A percentile compares a stretch with the other conserved stretches of the same genome.
phyloP scores from a whole-genome alignment of 2,797 vertebrate genomes.

The Lepus townsendii region DNA sequence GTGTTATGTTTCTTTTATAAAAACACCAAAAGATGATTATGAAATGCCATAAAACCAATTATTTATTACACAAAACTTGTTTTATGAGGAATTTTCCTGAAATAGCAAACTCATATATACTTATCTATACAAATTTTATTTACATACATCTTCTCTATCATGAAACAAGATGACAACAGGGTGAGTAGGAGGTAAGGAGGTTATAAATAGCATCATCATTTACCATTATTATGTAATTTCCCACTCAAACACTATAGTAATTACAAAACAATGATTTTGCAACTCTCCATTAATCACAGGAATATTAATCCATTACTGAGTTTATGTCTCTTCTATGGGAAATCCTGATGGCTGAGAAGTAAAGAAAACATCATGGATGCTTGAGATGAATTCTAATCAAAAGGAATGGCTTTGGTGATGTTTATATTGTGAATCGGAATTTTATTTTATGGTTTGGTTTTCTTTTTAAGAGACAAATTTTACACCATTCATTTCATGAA shows the following conservation, averaged over 20 bases:
- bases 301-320: slow-evolving; percentile 55
- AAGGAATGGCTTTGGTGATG: not conserved
- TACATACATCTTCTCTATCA: not conserved
- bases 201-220: slow-evolving; percentile 26
- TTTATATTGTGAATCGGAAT: slow-evolving; percentile 45
- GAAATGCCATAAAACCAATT: not conserved
- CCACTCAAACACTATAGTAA: slow-evolving; percentile 32
- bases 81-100: not conserved
- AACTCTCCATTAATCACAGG: slow-evolving; percentile 53
- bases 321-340: slow-evolving; percentile 36
- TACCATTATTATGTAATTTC: not conserved
- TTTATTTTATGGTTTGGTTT: slow-evolving; percentile 37
- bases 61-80: not conserved
- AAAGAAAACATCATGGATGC: slow-evolving; percentile 12
- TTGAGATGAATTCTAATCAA: slow-evolving; percentile 35
- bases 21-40: not conserved
- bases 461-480: slow-evolving; percentile 51
- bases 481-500: not conserved
- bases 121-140: slow-evolving; percentile 42
- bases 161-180: not conserved
- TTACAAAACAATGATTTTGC: slow-evolving; percentile 61
- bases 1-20: not conserved
- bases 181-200: not conserved
- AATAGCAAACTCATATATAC: not conserved
- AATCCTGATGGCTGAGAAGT: not conserved